Evolutionary conservation across 2,888 invertebrate species (phyloP), one percentile per base, ranked within the genome.

Genomic region (Ormyrus rosae): DNA sequence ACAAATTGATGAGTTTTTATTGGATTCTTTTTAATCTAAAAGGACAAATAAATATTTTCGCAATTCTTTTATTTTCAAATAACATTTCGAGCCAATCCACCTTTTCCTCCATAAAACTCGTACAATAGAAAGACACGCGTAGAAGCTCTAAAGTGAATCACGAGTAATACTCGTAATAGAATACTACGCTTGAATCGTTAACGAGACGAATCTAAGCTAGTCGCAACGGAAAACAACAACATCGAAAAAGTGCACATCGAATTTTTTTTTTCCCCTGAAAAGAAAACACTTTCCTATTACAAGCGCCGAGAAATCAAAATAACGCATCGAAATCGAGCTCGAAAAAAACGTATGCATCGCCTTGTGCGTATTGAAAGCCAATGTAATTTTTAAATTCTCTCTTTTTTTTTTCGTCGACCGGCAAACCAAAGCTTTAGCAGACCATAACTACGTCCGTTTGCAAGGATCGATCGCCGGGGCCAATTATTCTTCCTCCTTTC

Each of bases 281-380:
- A 56, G 63, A 77, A 77, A 69, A 69, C 63, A 63, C 63, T 63
- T 70, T 77, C 70, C 55, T 46, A 69, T 77, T 75, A 48, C 64
- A 64, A 48, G 45, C 65, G n/a, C 51, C 6, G n/a, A 75, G 46
- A 73, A 75, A 67, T 56, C 65, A 69, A 51, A 70, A 77, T 56
- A 77, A 70, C 69, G 61, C 55, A 1, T 7, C 3, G 19, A 46
- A 60, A 70, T 64, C 63, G 63, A 77, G 76, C 55, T 4, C 11
- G 13, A 7, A 61, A 69, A 69, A 76, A 50, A 69, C 10, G 34
- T 34, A 34, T 34, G 55, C 19, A 61, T 7, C 11, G 11, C 8
- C 48, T 8, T 5, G 19, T 48, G 48, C 51, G 45, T 34, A 61
- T 51, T 10, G 45, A 53, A 45, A 34, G 67, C 45, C 50, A 67